Base-by-base conservation (phyloP, 2,888 invertebrate genomes). In the Leptopilina myrica region DNA sequence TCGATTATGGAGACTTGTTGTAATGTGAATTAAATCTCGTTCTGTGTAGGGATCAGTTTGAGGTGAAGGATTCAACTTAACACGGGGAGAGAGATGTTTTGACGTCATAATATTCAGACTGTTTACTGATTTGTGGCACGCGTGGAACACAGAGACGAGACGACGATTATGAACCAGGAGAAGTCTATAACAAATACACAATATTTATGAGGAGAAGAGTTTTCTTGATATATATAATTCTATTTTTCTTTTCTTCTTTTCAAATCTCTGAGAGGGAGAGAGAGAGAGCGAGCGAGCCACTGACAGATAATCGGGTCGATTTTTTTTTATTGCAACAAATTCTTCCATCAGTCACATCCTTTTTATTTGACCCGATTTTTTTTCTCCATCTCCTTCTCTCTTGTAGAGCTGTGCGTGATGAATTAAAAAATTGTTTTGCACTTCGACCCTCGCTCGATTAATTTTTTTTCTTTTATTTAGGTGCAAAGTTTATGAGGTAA, bases 81-180 rank as follows among this genome's bases (percentile, higher is more conserved):
- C 53, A 26, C 33, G 40, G 73, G 56, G 49, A 33, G 56, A n/a
- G 73, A 73, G 49, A 33, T 53, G 14, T 73, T 49, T 73, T 73
- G 73, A 73, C 73, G 73, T 73, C 73, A 73, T 26, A 4, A n/a
- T 73, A 33, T 20, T 20, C 8, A 53, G 33, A 73, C 73, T 73
- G 56, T 56, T 56, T 56, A 73, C 56, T 73, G 73, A 56, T 53
- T 73, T 73, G 73, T 26, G 73, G 73, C 56, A 56, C 73, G 73
- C 33, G 33, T 49, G 49, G 3, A 12, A 26, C 33, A 8, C 12
- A 56, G n/a, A 56, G n/a, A 73, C 56, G 33, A 56, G 56, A 73
- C 56, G 56, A 56, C n/a, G 14, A n/a, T 15, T 40, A 11, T 67
- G 20, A 62, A 62, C 15, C 64, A 26, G 26, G 62, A 64, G 64